Evolutionary conservation across 2,797 vertebrate genomes (phyloP), one percentile per base, ranked within the genome.

Genomic region (Buphagus erythrorhynchus): DNA sequence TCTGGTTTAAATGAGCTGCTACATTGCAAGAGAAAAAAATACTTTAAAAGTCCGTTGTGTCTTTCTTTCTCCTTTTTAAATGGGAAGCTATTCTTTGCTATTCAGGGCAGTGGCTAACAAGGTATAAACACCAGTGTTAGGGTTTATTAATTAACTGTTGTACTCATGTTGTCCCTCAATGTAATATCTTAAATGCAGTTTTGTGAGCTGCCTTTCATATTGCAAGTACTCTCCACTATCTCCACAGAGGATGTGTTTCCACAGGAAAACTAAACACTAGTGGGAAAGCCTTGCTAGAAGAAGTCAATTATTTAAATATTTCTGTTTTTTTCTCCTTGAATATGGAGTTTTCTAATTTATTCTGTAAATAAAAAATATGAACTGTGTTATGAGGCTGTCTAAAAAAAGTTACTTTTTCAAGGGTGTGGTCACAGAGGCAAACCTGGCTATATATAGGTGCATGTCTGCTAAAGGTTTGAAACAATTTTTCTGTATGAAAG

Each of bases 11-110:
- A 59, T 4, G 6, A 66, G 26, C 29, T 69, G 11, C 40, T 66
- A 10, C 12, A 3, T 11, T 51, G 24, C 55, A 59, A 73, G 35
- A 69, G 26, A 24, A 69, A 62, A 49, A 81, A 82, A 8, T 16
- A 18, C 16, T 52, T 75, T 5, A 1, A 22, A 59, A 43, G 2
- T 38, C 19, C 14, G 3, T 46, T 0, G 1, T 6, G 6, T 58
- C 13, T 46, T 91, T 38, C 28, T 62, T 66, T 57, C 43, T 48
- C 13, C 16, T 83, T 61, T 63, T 69, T 31, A 57, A 79, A 52
- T 9, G 12, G 15, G 45, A 74, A 45, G 5, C 1, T 51, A 1
- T 40, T 59, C n/a, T 66, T 85, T 57, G 36, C 16, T 45, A 5
- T 78, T 87, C n/a, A 51, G 24, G 52, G 58, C 28, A 13, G 13